Percentiles rank a stretch among this genome's conserved stretches.
Evolutionary conservation across 2,888 invertebrate species (phyloP).

Genomic region (Watsonalla binaria): DNA sequence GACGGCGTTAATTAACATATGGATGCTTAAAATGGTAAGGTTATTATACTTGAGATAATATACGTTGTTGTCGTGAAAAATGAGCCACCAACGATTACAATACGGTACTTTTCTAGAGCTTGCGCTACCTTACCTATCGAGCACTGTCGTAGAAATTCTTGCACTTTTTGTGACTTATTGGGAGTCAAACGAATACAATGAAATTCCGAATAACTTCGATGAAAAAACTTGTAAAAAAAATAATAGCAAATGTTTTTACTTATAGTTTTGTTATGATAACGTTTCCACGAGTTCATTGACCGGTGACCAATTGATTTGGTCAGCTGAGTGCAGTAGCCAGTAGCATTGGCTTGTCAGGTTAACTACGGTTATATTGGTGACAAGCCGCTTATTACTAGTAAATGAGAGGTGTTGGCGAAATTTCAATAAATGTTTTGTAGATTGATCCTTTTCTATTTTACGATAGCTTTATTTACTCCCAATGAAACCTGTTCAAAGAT

Average conservation of each 20-base stretch:
- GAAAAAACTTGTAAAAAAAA: neutral
- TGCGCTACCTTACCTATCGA: neutral
- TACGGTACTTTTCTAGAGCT: too few species aligned
- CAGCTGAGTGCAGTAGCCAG: slow-evolving; percentile 4
- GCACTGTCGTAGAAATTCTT: neutral
- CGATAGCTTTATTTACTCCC: too few species aligned
- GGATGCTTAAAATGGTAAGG: too few species aligned
- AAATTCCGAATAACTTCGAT: neutral
- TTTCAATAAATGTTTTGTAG: neutral
- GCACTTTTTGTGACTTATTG: neutral
- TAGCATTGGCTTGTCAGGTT: neutral
- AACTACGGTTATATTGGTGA: neutral
- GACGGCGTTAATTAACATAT: too few species aligned
- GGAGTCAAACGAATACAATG: neutral
- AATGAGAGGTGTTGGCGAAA: neutral
- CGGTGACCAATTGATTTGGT: slow-evolving; percentile 15
- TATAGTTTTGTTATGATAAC: neutral
- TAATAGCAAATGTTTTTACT: neutral
- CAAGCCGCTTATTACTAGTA: neutral
- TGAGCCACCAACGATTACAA: too few species aligned
- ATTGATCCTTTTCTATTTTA: too few species aligned
- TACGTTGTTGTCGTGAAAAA: too few species aligned
- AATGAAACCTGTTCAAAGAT: too few species aligned
- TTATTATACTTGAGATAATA: too few species aligned
- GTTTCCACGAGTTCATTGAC: slow-evolving; percentile 3